Percentiles rank a stretch among this genome's conserved stretches.
Evolutionary conservation across 2,113 vertebrate genomes (phyloP).

Genomic region (Semnornis frantzii): DNA sequence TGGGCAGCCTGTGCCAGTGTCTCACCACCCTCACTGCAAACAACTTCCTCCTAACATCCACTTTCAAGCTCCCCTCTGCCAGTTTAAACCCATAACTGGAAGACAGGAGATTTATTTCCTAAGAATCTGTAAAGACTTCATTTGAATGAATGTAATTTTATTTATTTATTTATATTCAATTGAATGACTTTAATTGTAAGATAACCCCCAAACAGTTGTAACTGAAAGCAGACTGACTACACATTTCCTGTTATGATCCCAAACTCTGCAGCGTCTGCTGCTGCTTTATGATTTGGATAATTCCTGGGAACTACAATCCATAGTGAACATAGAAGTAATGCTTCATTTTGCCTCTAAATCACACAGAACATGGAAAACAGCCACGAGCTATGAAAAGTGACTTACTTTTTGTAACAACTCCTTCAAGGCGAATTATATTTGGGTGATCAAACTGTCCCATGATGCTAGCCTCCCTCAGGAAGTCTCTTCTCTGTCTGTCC

Average conservation of each 20-base stretch:
- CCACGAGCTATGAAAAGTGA: not conserved
- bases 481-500: constrained; percentile 92
- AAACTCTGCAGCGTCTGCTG: not conserved
- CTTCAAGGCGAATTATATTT: constrained; percentile 93
- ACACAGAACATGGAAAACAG: not conserved
- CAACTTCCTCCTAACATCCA: too few relatives aligned
- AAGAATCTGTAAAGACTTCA: not conserved
- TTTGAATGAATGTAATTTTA: not conserved
- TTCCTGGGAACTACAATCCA: not conserved
- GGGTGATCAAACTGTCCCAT: constrained; percentile 97
- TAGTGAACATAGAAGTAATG: not conserved
- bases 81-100: too few relatives aligned
- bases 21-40: too few relatives aligned
- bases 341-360: not conserved
- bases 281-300: not conserved
- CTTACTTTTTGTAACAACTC: constrained; percentile 97
- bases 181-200: not conserved
- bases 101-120: not conserved
- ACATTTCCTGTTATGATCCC: not conserved
- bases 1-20: too few relatives aligned
- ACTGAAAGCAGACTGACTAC: not conserved
- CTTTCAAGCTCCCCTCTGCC: too few relatives aligned
- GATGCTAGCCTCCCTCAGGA: constrained; percentile 93
- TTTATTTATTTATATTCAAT: too few relatives aligned
- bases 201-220: not conserved